Evolutionary conservation across 2,888 invertebrate genomes (phyloP), one percentile per base, ranked within the genome.

Genomic region (Epiblema foenella): DNA sequence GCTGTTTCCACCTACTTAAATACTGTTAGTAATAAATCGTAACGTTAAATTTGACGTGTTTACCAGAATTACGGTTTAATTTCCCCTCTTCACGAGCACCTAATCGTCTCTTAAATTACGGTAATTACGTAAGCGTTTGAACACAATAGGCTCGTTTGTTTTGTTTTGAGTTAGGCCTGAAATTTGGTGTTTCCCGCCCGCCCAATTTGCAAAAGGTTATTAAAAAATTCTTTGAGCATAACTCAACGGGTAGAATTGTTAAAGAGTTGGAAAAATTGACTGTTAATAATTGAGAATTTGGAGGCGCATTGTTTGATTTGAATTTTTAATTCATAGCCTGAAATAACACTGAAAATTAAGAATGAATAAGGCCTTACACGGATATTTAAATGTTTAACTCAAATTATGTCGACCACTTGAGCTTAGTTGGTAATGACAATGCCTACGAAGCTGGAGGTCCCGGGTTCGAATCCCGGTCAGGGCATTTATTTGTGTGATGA

Each of bases 41-140:
- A 59, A 57, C 63, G 39, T 49, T 52, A 59, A 39, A 62, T 66
- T 65, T 65, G 56, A 60, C 70, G 60, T 66, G 66, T 70, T 56
- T 54, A 66, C 58, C 46, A 65, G 56, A 60, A 67, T 67, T 67
- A 66, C 71, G 67, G 60, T 67, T 62, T 67, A 71, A 71, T 71
- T 71, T 71, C 62, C 66, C 60, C 54, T 71, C 65, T 70, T 57
- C 49, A 49, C 33, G 67, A 67, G 51, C 56, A 62, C 49, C 57
- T 71, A 67, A 71, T 67, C 71, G 62, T 67, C 57, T 60, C 71
- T 56, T 67, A 71, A 71, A 71, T 71, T 71, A 57, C 67, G 51
- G 66, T 71, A 71, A 71, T 71, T 71, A 71, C 62, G 70, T 62
- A 54, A 59, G 58, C 65, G 66, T 62, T 67, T 66, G 24, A 64